Percentiles rank a stretch among this genome's conserved stretches.
Conservation (phyloP, 2,797 vertebrate genomes). For the Manis crassicaudata region DNA sequence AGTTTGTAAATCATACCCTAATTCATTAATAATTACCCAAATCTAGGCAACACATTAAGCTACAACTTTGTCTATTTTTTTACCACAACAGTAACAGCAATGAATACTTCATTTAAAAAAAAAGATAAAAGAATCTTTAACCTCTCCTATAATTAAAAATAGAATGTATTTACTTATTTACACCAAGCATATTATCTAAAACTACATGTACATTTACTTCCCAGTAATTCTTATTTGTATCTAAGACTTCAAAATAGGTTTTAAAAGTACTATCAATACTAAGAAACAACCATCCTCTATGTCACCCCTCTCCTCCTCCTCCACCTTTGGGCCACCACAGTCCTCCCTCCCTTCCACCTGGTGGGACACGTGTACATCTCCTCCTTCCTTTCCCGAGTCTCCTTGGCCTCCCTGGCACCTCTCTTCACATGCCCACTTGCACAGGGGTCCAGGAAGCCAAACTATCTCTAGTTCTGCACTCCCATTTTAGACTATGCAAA, state of each 20-base stretch:
- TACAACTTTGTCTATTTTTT: neutral
- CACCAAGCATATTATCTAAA: neutral
- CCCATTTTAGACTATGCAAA: neutral
- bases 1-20: neutral
- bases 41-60: neutral
- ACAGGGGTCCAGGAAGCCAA: neutral
- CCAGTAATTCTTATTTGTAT: neutral
- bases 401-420: neutral
- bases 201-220: neutral
- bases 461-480: neutral
- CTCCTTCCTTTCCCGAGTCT: neutral
- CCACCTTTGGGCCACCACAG: fast-evolving
- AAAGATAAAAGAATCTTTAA: neutral
- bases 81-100: neutral
- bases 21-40: neutral
- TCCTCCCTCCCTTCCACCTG: neutral
- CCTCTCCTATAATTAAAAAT: constrained; percentile 18
- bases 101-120: neutral
- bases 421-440: too few relatives aligned
- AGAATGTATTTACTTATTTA: neutral
- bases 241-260: neutral
- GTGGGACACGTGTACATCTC: neutral
- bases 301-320: neutral
- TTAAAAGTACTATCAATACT: neutral
- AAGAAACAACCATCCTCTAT: neutral